Conservation (phyloP, 2,113 vertebrate species). For the Chloebia gouldiae region DNA sequence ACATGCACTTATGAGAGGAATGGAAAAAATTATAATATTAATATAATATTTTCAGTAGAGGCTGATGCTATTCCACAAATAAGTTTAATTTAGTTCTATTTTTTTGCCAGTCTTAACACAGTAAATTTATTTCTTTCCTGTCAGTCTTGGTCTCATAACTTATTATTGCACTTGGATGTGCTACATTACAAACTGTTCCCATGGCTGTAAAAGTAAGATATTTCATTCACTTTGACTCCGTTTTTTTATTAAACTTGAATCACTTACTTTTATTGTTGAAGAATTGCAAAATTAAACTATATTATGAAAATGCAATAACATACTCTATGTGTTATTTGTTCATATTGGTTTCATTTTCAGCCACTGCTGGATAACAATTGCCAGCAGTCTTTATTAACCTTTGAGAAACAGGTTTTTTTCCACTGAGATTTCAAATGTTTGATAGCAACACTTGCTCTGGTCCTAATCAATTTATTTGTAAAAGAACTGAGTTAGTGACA, state of each 20-base stretch:
- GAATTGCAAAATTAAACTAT: slow-evolving; percentile 41
- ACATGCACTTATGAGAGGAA: background rate
- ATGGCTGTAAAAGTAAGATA: slow-evolving; percentile 1
- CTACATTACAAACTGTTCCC: background rate
- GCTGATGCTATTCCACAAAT: background rate
- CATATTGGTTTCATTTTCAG: slow-evolving; percentile 35
- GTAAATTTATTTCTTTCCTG: slow-evolving; percentile 1
- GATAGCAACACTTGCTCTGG: background rate
- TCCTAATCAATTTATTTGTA: background rate
- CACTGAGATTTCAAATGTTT: background rate
- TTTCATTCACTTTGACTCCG: slow-evolving; percentile 6
- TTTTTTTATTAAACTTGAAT: slow-evolving; percentile 36
- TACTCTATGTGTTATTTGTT: background rate
- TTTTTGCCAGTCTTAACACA: background rate
- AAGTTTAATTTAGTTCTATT: background rate
- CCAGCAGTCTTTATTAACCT: slow-evolving; percentile 21
- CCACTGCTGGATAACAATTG: slow-evolving; percentile 16
- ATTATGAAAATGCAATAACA: slow-evolving; percentile 51
- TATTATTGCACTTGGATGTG: background rate
- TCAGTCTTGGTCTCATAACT: slow-evolving; percentile 8
- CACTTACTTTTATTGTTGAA: slow-evolving; percentile 35
- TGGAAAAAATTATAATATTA: background rate
- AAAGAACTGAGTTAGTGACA: background rate
- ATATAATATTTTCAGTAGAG: background rate
- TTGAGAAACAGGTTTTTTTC: background rate